A percentile compares a stretch with the other conserved stretches of the same genome.
Conservation (phyloP, 2,113 vertebrate species). For the Gyps fulvus region DNA sequence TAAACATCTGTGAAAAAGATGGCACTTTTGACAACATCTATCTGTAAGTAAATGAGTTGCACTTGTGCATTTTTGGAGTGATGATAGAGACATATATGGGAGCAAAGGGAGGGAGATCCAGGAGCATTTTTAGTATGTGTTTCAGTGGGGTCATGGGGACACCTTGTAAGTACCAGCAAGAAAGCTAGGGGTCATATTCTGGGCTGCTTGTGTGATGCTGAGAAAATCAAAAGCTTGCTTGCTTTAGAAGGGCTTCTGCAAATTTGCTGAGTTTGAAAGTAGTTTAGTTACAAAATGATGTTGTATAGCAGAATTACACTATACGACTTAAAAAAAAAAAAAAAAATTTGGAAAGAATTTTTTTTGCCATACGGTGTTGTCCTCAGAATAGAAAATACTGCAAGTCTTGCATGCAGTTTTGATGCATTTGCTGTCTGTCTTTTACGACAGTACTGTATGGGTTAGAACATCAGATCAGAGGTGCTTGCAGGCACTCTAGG, state of each 20-base stretch:
- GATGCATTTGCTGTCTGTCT: background rate
- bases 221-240: background rate
- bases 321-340: background rate
- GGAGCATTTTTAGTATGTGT: background rate
- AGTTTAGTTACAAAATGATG: background rate
- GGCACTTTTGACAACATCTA: slow-evolving; percentile 99
- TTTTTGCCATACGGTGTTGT: background rate
- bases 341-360: background rate
- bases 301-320: background rate
- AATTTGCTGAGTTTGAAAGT: background rate
- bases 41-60: slow-evolving; percentile 85
- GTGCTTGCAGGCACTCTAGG: background rate
- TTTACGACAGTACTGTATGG: background rate
- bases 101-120: background rate
- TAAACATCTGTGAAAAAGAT: slow-evolving; percentile 99
- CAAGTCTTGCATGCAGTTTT: background rate
- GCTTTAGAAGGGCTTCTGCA: background rate
- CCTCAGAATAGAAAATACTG: background rate
- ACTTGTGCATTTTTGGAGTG: background rate
- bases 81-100: background rate
- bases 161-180: background rate
- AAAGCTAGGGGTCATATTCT: background rate
- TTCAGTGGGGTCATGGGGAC: background rate
- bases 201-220: background rate
- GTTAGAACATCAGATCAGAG: background rate